These are phyloP conservation scores for Brassicogethes aeneus DNA, from an alignment of 2,888 invertebrate species.

Conservation along the genomic window DNA sequence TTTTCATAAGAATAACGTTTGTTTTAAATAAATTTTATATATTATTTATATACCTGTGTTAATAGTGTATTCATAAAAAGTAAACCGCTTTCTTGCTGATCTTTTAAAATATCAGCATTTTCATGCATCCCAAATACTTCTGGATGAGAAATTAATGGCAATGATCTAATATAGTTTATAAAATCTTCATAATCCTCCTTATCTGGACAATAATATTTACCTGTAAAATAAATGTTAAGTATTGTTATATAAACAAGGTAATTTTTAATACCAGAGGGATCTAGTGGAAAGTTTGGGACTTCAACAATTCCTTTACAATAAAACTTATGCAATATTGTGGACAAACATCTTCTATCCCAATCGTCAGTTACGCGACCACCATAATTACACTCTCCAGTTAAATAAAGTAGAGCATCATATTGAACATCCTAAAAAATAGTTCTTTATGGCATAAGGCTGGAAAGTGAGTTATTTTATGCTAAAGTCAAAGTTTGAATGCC, in stretches of 20 bases:
- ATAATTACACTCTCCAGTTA: slow-evolving; percentile 94
- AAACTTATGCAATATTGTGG: slow-evolving; percentile 72
- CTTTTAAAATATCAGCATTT: slow-evolving; percentile 88
- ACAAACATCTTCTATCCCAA: slow-evolving; percentile 84
- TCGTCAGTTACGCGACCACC: slow-evolving; percentile 94
- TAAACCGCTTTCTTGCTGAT: slow-evolving; percentile 76
- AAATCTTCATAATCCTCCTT: slow-evolving; percentile 65
- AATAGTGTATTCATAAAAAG: slow-evolving; percentile 64
- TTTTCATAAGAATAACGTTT: too few species aligned
- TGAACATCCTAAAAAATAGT: slow-evolving; percentile 56
- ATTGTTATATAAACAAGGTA: too few species aligned
- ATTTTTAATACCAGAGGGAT: slow-evolving; percentile 58
- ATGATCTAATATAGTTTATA: slow-evolving; percentile 53
- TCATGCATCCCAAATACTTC: slow-evolving; percentile 87
- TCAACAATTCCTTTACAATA: slow-evolving; percentile 63
- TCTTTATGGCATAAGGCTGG: too few species aligned
- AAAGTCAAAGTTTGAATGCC: too few species aligned
- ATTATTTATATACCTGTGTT: slow-evolving; percentile 56
- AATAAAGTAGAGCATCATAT: slow-evolving; percentile 78
- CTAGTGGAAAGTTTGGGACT: slow-evolving; percentile 56
- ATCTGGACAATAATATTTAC: slow-evolving; percentile 62
- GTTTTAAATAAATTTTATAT: neutral
- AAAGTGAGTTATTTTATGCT: too few species aligned
- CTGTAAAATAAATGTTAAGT: slow-evolving; percentile 42
- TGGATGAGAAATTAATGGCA: slow-evolving; percentile 73